Conservation (phyloP, 2,888 invertebrate genomes). For the Synergus laeviventris region DNA sequence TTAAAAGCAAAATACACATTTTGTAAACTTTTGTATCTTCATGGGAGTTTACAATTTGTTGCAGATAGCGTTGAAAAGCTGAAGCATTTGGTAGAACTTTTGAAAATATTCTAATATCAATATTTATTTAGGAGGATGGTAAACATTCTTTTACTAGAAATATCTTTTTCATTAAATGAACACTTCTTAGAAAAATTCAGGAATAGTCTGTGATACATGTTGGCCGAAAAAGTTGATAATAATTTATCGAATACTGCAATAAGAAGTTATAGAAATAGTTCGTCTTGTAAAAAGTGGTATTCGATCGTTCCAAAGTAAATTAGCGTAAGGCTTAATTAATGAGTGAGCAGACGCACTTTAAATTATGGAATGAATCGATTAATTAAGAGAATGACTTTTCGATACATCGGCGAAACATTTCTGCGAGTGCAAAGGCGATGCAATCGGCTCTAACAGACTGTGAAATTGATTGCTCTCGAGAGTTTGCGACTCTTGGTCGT, state of each 20-base stretch:
- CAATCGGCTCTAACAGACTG: conserved; percentile 38
- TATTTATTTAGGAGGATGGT: no score
- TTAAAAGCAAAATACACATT: not conserved
- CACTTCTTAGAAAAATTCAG: no score
- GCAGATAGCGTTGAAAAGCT: not conserved
- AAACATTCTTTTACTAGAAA: no score
- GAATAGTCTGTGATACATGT: no score
- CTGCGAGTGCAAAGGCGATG: conserved; percentile 37
- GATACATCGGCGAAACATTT: conserved; percentile 38
- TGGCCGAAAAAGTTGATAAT: not conserved
- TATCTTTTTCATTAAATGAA: no score
- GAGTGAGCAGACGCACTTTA: conserved; percentile 38
- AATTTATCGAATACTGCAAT: not conserved
- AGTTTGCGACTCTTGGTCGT: conserved; percentile 37
- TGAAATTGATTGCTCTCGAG: conserved; percentile 38
- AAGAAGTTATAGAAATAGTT: not conserved
- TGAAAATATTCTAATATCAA: no score
- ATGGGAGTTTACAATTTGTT: no score
- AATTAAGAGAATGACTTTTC: conserved; percentile 40
- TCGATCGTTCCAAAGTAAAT: conserved; percentile 18
- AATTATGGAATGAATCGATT: conserved; percentile 40
- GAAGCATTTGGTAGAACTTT: no score
- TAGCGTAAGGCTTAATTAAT: conserved; percentile 36
- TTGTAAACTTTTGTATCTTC: not conserved
- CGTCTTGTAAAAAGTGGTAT: not conserved